Base-by-base conservation (phyloP, 1,140 invertebrate species). In the Dinoponera quadriceps region DNA sequence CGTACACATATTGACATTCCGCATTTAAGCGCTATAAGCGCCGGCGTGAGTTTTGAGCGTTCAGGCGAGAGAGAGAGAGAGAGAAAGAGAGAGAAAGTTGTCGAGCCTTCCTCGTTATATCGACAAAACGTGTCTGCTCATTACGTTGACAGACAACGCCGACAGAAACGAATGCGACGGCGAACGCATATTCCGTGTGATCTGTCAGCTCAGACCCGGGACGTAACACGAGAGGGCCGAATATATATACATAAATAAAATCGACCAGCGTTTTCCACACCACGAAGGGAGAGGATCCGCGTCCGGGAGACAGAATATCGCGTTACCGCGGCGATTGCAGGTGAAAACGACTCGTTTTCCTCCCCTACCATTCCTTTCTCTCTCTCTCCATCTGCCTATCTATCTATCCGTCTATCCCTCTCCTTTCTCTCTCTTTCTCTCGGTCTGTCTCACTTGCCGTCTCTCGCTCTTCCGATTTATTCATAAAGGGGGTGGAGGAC, bases 241-340 rank as follows among this genome's bases (percentile, higher is more conserved):
- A 66, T 51, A 11, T 65, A 83, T 71, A 57, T 55, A 82, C 54
- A 66, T 54, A 66, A 68, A 72, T 73, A 65, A 87, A 83, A 80
- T 84, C 44, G 62, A 57, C 60, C 18, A 44, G 44, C 68, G 66
- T 69, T 72, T 66, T 55, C 69, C 27, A 59, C 38, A 59, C 38
- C 69, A 18, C 51, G 38, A n/a, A 57, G 77, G 38, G 69, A 48
- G 73, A 54, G n/a, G 57, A 82, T 73, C 84, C 63, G 51, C 48
- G 49, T 69, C 78, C 20, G 83, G 75, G 72, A 75, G 82, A 80
- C 78, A 71, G 86, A 65, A 80, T 88, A 85, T 88, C 72, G 75
- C 85, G 77, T 86, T 82, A 85, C 78, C 73, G 86, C 77, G 71
- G 66, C 86, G 86, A 89, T 87, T 83, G 63, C 86, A 86, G 80